Evolutionary conservation across 2,888 invertebrate genomes (phyloP), one percentile per base, ranked within the genome.

Genomic region (Rhimphoctona megacephalus): DNA sequence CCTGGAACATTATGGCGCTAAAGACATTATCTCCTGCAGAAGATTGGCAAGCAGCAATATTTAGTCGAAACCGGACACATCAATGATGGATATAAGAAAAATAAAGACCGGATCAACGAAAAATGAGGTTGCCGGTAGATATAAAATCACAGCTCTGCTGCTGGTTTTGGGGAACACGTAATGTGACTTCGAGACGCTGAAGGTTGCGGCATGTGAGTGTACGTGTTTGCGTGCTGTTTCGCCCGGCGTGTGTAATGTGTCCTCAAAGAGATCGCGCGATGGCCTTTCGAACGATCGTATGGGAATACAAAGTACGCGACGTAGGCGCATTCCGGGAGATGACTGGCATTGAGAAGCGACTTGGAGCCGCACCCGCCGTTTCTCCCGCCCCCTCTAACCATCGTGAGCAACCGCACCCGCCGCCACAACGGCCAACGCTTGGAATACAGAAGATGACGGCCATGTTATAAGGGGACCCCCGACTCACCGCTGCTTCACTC

Each of bases 391-490:
- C 88, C 84, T 83, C 87, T 83, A 85, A 81, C 81, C 85, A 84
- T 67, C 81, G 67, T 30, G 66, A 81, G 61, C 80, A 81, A 76
- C 81, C 85, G 74, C 73, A 80, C 70, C 85, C 81, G 67, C 86
- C 80, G 61, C 73, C 83, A 77, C 81, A 70, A 81, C 85, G 87
- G 88, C 82, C 90, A 91, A 93, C 91, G 94, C 92, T 91, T 90
- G 90, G 94, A 94, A 94, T 94, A 93, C 94, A 91, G 92, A 94
- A 92, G 92, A 92, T 92, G 93, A 94, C 93, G 89, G 93, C 94
- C 94, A 93, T 94, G 90, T 93, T 93, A 90, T 69, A 76, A 36
- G 61, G 79, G 90, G 89, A 85, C 85, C 90, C 88, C 87, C 88
- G 88, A 82, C 70, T 72, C 81, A 79, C 77, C 66, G 69, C 61